Evolutionary conservation across 2,888 invertebrate genomes (phyloP), one percentile per base, ranked within the genome.

Genomic region (Lymantria monacha): DNA sequence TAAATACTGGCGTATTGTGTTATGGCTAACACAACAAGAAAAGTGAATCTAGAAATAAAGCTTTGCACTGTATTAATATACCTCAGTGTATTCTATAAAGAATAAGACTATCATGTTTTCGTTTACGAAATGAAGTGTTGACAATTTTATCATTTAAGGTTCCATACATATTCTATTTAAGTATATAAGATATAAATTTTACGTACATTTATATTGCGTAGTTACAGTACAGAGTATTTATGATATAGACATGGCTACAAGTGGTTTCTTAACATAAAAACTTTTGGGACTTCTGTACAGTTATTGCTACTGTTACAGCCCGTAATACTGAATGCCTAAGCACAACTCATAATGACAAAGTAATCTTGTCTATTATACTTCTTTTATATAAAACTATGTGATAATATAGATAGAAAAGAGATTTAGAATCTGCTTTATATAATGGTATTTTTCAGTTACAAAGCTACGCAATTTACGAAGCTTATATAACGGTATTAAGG

Each of bases 401-500:
- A 38, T 11, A 36, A 36, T 7, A 36, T 36, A 38, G 12, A 41
- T 14, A 14, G 41, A 41, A 41, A 41, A 41, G 1, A 9, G 14
- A 14, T 14, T 14, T 10, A 41, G 41, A 41, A 14, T 14, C 41
- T 41, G n/a, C 38, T 38, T 13, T 10, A 14, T 36, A 40, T 53
- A 49, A 53, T 49, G 49, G 46, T 43, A 53, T 53, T 46, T 53
- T 46, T 43, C 46, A 38, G 42, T 33, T 43, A 53, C 45, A 45
- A 46, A 48, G 38, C 48, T 52, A 48, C 42, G 56, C 54, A 68
- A 63, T 63, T 59, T 63, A 57, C 53, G 63, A 53, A 62, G 51
- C 72, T 68, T 79, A 85, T 80, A 83, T 83, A 82, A 72, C 75
- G 76, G 79, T 76, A 83, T 87, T 84, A 85, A 81, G 85, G 87